Conservation (phyloP, 2,113 vertebrate genomes). For the Rhinolophus ferrumequinum region DNA sequence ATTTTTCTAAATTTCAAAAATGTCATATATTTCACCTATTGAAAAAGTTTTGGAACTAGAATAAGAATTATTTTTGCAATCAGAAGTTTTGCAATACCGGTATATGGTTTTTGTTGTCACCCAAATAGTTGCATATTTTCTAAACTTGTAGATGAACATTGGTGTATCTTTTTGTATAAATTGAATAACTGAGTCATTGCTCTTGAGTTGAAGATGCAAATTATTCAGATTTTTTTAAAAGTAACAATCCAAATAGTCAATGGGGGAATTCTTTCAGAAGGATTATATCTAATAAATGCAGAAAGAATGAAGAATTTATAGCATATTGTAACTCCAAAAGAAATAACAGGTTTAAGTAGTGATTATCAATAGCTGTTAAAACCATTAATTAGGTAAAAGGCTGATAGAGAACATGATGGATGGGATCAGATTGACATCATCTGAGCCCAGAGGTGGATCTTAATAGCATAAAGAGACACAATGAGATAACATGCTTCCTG, state of each 20-base stretch:
- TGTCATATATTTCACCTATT: not conserved
- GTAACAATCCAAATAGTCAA: not conserved
- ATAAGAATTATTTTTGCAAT: not conserved
- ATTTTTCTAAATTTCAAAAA: not conserved
- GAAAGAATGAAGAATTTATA: slow-evolving; percentile 29
- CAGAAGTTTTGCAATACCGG: not conserved
- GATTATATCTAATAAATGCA: slow-evolving; percentile 27
- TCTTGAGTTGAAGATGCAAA: slow-evolving; percentile 23
- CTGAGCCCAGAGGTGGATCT: not conserved
- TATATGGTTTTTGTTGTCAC: not conserved
- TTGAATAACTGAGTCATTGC: not conserved
- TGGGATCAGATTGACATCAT: not conserved
- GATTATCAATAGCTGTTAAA: not conserved
- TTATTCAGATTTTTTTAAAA: slow-evolving; percentile 21
- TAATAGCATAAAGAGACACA: not conserved
- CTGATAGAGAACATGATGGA: not conserved
- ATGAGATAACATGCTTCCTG: not conserved
- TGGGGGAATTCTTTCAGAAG: not conserved
- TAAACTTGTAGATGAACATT: not conserved
- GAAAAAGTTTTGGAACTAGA: not conserved
- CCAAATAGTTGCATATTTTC: not conserved
- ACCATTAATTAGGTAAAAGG: not conserved
- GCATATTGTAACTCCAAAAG: not conserved
- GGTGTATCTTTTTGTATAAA: slow-evolving; percentile 2
- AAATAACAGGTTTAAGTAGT: not conserved